Evolutionary conservation across 2,888 invertebrate genomes (phyloP), one percentile per base, ranked within the genome.

Genomic region (Maniola hyperantus): DNA sequence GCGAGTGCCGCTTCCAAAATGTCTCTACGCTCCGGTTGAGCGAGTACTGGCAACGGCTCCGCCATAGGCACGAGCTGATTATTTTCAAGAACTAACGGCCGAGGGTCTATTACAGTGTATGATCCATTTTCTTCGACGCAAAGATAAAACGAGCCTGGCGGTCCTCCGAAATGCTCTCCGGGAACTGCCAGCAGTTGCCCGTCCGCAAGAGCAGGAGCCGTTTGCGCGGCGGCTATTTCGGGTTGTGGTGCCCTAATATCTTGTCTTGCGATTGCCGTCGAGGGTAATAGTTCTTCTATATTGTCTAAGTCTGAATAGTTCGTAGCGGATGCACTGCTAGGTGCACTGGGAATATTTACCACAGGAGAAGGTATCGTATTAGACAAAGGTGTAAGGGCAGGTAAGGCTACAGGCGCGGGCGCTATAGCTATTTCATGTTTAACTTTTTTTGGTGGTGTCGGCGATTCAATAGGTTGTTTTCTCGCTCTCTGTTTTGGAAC

Each of bases 1-100:
- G 96, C 96, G 54, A 96, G 86, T 15, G 96, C 96, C 11, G 95
- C 96, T 15, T 96, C 96, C 54, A 96, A 85, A 73, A 96, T 95
- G 79, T 96, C 96, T 73, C 95, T 94, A 74, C 94, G 95, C 73
- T 89, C 89, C 2, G 88, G 89, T 71, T 83, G 86, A 6, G 81
- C 75, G 46, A 81, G 74, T 36, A 79, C 76, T 10, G 83, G 83
- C 67, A 85, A 68, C 5, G 89, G 81, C 71, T 84, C 88, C 0
- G 83, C 77, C 91, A 92, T 89, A 8, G 93, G 93, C 26, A 93
- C 91, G 10, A 87, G 79, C 75, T 85, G 93, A 73, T 90, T 93
- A 81, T 85, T 89, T 67, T 90, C 88, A 64, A 86, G 79, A 68
- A 95, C 93, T 54, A 95, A 83, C 5, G 95, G 93, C 68, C 95